These are phyloP conservation scores for Steinernema scapterisci DNA, from an alignment of 2,888 invertebrate genomes.

Conservation along the genomic window DNA sequence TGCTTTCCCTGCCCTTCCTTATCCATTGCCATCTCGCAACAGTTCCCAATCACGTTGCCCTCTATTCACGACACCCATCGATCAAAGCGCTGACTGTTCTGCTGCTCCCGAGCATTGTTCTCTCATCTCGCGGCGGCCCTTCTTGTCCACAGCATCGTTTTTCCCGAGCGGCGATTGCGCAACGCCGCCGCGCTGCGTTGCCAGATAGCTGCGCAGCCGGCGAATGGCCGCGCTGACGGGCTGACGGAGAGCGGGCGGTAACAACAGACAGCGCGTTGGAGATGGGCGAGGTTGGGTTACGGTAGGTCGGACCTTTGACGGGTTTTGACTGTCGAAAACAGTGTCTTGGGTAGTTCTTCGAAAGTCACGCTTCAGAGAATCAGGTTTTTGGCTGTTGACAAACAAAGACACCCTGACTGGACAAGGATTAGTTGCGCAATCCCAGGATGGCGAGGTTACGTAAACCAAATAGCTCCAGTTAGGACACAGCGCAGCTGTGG, in stretches of 20 bases:
- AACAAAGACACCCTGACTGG: background rate
- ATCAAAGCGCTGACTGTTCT: slow-evolving; percentile 11
- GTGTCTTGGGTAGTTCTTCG: too few species aligned
- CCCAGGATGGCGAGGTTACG: background rate
- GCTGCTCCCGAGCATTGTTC: background rate
- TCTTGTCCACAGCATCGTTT: slow-evolving; percentile 12
- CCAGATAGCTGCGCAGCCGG: background rate
- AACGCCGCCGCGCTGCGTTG: background rate
- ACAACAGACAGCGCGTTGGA: background rate
- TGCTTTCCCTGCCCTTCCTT: too few species aligned
- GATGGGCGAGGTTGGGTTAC: background rate
- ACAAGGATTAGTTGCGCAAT: slow-evolving; percentile 11
- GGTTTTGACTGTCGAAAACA: too few species aligned
- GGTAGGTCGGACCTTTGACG: background rate
- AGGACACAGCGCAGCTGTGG: too few species aligned
- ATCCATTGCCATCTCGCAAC: background rate
- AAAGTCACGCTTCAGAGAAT: too few species aligned
- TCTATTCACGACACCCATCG: slow-evolving; percentile 25
- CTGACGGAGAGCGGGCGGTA: background rate
- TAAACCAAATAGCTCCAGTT: slow-evolving; percentile 22
- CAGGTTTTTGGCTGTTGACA: background rate
- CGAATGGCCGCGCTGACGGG: too few species aligned
- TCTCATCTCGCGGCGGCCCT: background rate
- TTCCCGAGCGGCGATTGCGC: slow-evolving; percentile 22
- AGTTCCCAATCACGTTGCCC: background rate